phyloP scores from a whole-genome alignment of 2,113 vertebrate species.

The Misgurnus anguillicaudatus region DNA sequence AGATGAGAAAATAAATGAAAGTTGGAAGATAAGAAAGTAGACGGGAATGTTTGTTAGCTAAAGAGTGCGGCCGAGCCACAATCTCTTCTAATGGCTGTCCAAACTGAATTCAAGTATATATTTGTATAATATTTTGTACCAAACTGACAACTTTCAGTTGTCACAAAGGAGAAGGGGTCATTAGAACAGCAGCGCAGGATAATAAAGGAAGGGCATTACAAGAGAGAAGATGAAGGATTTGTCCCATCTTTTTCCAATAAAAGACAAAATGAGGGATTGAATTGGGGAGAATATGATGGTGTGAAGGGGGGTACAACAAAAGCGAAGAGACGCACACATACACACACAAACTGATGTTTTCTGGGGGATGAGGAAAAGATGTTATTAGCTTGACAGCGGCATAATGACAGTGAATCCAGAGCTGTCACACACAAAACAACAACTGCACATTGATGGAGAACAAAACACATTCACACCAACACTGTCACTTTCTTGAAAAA shows the following conservation, averaged over 20 bases:
- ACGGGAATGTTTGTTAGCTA: not conserved
- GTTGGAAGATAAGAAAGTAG: constrained; percentile 2
- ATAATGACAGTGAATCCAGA: constrained; percentile 38
- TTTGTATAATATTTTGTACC: constrained; percentile 4
- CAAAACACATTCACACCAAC: constrained; percentile 48
- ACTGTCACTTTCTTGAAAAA: constrained; percentile 49
- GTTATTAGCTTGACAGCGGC: constrained; percentile 48
- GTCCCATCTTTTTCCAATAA: constrained; percentile 77
- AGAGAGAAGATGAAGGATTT: constrained; percentile 76
- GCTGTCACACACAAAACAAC: constrained; percentile 47
- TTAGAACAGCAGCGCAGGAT: constrained; percentile 21
- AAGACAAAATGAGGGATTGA: constrained; percentile 71
- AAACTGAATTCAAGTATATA: not conserved
- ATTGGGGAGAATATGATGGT: constrained; percentile 54
- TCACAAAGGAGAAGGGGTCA: not conserved
- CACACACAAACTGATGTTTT: constrained; percentile 39
- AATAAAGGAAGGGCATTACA: constrained; percentile 56
- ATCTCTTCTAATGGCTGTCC: not conserved
- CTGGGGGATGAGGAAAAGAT: constrained; percentile 38
- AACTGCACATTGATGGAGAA: constrained; percentile 17
- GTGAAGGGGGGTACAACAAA: constrained; percentile 37
- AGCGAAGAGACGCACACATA: constrained; percentile 33
- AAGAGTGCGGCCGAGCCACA: not conserved
- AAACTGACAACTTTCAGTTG: not conserved
- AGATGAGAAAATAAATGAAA: constrained; percentile 20